Percentiles rank a stretch among this genome's conserved stretches.
Conservation (phyloP, 2,888 invertebrate species). For the Unio pictorum region DNA sequence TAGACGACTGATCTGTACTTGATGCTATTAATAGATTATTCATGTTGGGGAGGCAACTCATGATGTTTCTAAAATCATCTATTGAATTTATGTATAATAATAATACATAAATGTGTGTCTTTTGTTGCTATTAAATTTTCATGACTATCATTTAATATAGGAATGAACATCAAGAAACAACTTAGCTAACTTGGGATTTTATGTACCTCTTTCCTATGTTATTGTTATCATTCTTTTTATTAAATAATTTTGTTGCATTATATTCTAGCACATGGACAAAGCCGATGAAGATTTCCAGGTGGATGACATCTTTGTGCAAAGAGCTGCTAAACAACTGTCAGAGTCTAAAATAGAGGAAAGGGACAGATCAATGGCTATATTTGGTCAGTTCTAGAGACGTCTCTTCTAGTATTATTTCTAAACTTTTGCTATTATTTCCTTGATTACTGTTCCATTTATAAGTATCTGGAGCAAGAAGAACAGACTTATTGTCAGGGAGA, state of each 20-base stretch:
- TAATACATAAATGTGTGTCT: not conserved
- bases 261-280: conserved; percentile 45
- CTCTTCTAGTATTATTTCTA: no score
- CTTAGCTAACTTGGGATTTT: not conserved
- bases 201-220: not conserved
- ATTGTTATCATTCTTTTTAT: not conserved
- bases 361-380: conserved; percentile 60
- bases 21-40: no score
- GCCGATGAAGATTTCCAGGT: conserved; percentile 77
- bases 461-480: no score
- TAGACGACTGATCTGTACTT: no score
- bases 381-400: conserved; percentile 66
- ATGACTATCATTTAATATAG: not conserved
- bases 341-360: conserved; percentile 69
- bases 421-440: no score
- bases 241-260: not conserved
- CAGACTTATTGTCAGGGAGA: no score
- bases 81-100: no score
- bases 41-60: no score
- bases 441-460: no score
- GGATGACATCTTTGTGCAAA: conserved; percentile 88
- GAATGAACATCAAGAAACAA: not conserved
- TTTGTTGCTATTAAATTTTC: not conserved
- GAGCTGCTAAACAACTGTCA: conserved; percentile 80
- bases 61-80: no score